Percentiles rank a stretch among this genome's conserved stretches.
These are phyloP conservation scores for Lasius fuliginosus DNA, from an alignment of 2,888 invertebrate genomes.

Conservation along the genomic window DNA sequence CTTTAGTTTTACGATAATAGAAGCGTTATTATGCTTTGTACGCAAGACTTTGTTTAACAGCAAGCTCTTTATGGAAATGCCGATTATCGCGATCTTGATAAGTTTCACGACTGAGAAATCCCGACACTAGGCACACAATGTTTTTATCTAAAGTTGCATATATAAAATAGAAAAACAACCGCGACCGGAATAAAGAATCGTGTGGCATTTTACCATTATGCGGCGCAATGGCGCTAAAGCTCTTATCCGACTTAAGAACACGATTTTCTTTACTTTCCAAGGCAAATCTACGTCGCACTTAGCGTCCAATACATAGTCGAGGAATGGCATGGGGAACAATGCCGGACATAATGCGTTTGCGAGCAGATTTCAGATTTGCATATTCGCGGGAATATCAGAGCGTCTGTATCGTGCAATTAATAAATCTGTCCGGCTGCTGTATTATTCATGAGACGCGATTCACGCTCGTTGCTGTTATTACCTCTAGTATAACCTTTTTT, in stretches of 20 bases:
- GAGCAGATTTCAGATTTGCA: conserved; percentile 74
- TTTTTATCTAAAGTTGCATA: conserved; percentile 32
- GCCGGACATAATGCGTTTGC: conserved; percentile 68
- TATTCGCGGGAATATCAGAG: conserved; percentile 74
- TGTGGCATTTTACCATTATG: conserved; percentile 45
- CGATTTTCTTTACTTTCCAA: conserved; percentile 63
- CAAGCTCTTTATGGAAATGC: conserved; percentile 2
- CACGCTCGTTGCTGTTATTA: conserved; percentile 41
- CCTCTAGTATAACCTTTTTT: neutral
- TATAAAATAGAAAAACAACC: conserved; percentile 47
- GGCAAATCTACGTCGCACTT: conserved; percentile 68
- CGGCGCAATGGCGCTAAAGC: conserved; percentile 60
- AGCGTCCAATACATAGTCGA: conserved; percentile 63
- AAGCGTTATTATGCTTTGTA: neutral
- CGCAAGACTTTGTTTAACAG: neutral
- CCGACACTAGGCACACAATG: neutral
- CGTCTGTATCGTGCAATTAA: conserved; percentile 76
- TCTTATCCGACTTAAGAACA: conserved; percentile 69
- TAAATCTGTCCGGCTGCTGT: conserved; percentile 76
- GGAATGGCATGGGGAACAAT: conserved; percentile 70
- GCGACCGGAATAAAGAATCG: conserved; percentile 49
- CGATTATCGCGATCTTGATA: conserved; percentile 25
- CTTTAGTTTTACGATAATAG: neutral
- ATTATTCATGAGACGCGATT: conserved; percentile 72
- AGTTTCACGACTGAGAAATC: conserved; percentile 12